Percentiles rank a stretch among this genome's conserved stretches.
phyloP scores from a whole-genome alignment of 2,888 invertebrate genomes.

The Diarsia rubi region DNA sequence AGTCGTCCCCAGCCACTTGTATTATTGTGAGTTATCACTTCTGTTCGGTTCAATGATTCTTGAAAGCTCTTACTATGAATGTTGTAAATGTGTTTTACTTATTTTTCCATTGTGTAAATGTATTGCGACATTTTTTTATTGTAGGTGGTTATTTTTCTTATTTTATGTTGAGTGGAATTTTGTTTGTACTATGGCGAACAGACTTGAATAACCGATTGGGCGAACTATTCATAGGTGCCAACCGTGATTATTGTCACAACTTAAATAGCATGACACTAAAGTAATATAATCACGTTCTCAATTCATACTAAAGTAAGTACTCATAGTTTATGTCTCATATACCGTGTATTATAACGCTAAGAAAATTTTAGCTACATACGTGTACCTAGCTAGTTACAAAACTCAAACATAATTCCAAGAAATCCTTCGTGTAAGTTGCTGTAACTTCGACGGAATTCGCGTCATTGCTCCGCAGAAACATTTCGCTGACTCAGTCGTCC shows the following conservation, averaged over 20 bases:
- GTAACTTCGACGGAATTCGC: constrained; percentile 20
- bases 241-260: no score
- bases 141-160: background rate
- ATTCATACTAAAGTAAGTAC: no score
- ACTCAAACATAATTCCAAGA: constrained; percentile 14
- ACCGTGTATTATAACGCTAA: background rate
- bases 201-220: background rate
- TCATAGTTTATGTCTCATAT: no score
- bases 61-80: constrained; percentile 20
- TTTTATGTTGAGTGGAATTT: background rate
- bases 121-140: background rate
- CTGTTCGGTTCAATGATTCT: constrained; percentile 10
- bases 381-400: background rate
- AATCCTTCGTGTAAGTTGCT: constrained; percentile 15
- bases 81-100: constrained; percentile 8
- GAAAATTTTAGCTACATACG: background rate
- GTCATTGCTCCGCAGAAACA: constrained; percentile 27
- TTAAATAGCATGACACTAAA: no score
- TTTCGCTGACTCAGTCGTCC: constrained; percentile 30
- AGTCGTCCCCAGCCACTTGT: background rate
- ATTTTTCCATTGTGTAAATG: constrained; percentile 9
- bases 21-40: constrained; percentile 25
- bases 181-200: background rate
- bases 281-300: no score
- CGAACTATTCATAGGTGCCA: background rate